Evolutionary conservation across 2,888 invertebrate genomes (phyloP).

Genomic region (Epirrita christyi): DNA sequence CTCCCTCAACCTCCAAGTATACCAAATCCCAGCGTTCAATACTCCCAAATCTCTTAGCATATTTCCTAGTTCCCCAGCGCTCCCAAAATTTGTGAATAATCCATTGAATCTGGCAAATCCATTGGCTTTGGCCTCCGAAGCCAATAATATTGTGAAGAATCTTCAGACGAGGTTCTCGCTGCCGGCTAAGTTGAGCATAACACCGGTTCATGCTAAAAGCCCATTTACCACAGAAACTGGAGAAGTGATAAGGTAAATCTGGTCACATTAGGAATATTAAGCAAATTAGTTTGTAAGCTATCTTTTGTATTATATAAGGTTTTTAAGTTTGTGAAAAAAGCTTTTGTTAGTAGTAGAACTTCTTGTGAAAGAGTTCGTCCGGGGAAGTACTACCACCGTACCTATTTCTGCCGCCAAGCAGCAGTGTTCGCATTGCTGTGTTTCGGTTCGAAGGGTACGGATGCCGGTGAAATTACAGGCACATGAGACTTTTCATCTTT

Average conservation of each 20-base stretch:
- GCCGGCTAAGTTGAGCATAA: slow-evolving; percentile 71
- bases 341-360: too few relatives aligned
- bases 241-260: slow-evolving; percentile 60
- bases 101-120: slow-evolving; percentile 75
- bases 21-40: slow-evolving; percentile 73
- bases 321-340: too few relatives aligned
- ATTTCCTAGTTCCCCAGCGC: slow-evolving; percentile 51
- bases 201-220: slow-evolving; percentile 56
- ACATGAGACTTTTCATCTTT: too few relatives aligned
- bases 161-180: slow-evolving; percentile 66
- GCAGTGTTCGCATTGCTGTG: too few relatives aligned
- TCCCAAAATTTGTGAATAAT: slow-evolving; percentile 71
- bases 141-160: slow-evolving; percentile 65
- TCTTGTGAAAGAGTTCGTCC: too few relatives aligned
- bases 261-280: too few relatives aligned
- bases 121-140: slow-evolving; percentile 59
- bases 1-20: slow-evolving; percentile 73
- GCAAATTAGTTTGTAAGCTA: too few relatives aligned
- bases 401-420: too few relatives aligned
- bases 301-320: too few relatives aligned
- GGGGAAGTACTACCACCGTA: too few relatives aligned
- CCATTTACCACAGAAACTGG: slow-evolving; percentile 50
- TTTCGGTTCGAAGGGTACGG: too few relatives aligned
- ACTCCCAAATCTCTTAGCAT: slow-evolving; percentile 68
- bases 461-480: too few relatives aligned